phyloP scores from a whole-genome alignment of 2,888 invertebrate species.

The Flexamia atlantica region DNA sequence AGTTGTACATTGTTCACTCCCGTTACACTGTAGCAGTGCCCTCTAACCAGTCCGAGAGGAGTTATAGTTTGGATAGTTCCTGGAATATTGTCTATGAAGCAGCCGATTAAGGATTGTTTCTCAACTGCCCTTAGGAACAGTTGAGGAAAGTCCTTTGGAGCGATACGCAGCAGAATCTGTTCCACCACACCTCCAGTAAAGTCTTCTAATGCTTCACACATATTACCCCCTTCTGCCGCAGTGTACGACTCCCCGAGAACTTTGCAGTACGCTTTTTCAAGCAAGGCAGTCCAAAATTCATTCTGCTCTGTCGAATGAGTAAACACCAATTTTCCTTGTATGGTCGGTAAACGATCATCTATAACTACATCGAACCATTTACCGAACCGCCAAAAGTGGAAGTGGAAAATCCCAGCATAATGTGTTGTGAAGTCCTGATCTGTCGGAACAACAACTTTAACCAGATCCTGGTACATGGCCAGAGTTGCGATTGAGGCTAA shows the following conservation, averaged over 20 bases:
- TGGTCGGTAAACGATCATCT: constrained; percentile 11
- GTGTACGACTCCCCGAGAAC: not conserved
- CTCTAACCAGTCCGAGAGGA: constrained; percentile 5
- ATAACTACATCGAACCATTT: constrained; percentile 9
- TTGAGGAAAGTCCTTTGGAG: not conserved
- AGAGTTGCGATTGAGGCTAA: not conserved
- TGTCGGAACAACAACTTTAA: not conserved
- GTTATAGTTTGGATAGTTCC: not conserved
- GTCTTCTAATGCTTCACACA: constrained; percentile 28
- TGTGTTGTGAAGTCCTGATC: not conserved
- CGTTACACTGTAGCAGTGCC: constrained; percentile 21
- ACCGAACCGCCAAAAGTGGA: constrained; percentile 28
- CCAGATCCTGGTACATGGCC: not conserved
- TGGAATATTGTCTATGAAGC: constrained; percentile 1
- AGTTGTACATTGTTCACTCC: not conserved
- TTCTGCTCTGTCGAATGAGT: not conserved
- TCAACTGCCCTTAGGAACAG: not conserved
- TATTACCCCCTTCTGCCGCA: not conserved
- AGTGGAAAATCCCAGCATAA: constrained; percentile 39
- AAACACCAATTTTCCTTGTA: not conserved
- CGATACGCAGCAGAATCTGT: not conserved
- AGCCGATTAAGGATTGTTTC: not conserved
- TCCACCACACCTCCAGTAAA: constrained; percentile 11
- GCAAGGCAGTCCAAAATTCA: constrained; percentile 32
- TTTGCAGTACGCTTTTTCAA: constrained; percentile 33